Evolutionary conservation across 2,888 invertebrate genomes (phyloP), one percentile per base, ranked within the genome.

Genomic region (Synanthedon tipuliformis): DNA sequence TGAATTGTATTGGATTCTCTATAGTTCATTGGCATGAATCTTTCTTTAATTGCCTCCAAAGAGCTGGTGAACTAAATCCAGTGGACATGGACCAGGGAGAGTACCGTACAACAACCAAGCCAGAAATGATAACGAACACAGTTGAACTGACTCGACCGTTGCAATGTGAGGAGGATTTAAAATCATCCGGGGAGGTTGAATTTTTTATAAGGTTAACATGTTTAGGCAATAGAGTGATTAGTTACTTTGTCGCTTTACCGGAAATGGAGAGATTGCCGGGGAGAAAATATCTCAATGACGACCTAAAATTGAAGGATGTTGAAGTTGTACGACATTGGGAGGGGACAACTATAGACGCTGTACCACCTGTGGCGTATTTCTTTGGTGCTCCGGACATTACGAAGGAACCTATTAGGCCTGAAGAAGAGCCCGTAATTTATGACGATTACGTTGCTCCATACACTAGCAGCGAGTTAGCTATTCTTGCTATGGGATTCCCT

Each of bases 301-400:
- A 85, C 52, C 65, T 79, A 5, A 82, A 76, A 59, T 61, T 85
- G 0, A 87, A 87, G 65, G 86, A 87, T 41, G 58, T 87, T 1
- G 87, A 86, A 65, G 81, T 86, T 1, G 79, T 86, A 0, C 74
- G 87, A 53, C 84, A 87, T 62, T 87, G 87, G 87, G 81, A 84
- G 5, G 84, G 85, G 0, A 84, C 86, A 1, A 65, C 66, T 1
- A 84, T 86, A 55, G 83, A 86, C 40, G 57, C 66, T 2, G 77
- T 81, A 1, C 81, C 83, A 16, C 85, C 87, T 3, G 76, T 87
- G 0, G 79, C 86, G 3, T 85, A 80, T 58, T 76, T 86, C 40
- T 87, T 82, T 51, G 79, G 83, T 51, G 85, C 82, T 52, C 83
- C 85, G 40, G 86, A 86, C 53, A 86, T 87, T 41, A 71, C 66